Evolutionary conservation across 2,113 vertebrate genomes (phyloP).

Genomic region (Dinomys branickii): DNA sequence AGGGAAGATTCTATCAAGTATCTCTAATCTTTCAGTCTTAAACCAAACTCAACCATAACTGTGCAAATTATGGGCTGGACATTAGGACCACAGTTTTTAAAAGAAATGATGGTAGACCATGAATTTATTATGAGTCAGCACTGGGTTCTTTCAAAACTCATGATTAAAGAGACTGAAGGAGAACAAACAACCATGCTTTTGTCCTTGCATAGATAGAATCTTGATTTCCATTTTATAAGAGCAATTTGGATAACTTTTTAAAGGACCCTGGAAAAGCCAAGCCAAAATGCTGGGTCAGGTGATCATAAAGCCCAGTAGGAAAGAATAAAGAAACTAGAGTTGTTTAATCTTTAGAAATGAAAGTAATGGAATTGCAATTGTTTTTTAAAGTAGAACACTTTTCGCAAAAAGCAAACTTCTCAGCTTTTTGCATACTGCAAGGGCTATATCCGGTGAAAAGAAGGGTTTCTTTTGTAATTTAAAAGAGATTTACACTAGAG

Average conservation of each 20-base stretch:
- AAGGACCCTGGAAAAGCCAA: neutral
- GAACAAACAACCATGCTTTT: neutral
- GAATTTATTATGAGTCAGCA: neutral
- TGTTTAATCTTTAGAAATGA: slow-evolving; percentile 49
- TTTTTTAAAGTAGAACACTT: neutral
- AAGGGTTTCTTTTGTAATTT: neutral
- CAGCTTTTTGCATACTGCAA: neutral
- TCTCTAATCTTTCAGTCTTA: neutral
- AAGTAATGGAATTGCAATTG: neutral
- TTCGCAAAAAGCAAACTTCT: neutral
- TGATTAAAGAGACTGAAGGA: neutral
- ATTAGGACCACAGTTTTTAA: neutral
- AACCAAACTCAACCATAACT: neutral
- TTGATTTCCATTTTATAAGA: neutral
- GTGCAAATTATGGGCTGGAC: neutral
- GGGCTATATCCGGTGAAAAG: neutral
- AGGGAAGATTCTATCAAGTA: neutral
- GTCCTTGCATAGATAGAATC: neutral
- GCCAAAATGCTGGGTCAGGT: neutral
- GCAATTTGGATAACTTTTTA: slow-evolving; percentile 1
- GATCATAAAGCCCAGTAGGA: neutral
- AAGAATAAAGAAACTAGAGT: neutral
- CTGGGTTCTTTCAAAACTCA: neutral
- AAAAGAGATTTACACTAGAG: slow-evolving; percentile 4
- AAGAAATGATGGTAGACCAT: neutral